A percentile compares a stretch with the other conserved stretches of the same genome.
These are phyloP conservation scores for Poeciliopsis turneri DNA, from an alignment of 2,797 vertebrate genomes.

Conservation along the genomic window DNA sequence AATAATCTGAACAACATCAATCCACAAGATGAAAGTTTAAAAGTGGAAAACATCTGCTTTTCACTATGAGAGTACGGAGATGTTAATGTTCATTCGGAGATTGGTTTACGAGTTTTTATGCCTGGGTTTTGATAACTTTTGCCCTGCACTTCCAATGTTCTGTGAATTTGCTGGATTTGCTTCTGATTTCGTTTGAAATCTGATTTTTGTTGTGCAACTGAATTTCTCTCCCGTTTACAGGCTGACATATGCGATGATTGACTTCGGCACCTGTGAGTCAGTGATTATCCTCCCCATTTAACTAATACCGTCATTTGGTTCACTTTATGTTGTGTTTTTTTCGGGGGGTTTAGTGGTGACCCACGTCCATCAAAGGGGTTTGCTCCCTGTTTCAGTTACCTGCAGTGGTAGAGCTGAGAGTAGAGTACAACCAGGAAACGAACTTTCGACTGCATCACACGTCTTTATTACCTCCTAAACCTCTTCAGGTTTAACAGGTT, in stretches of 20 bases:
- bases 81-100: background rate
- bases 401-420: background rate
- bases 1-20: background rate
- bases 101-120: background rate
- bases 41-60: slow-evolving; percentile 2
- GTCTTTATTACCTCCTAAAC: background rate
- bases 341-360: background rate
- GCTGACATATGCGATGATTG: background rate
- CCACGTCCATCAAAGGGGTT: background rate
- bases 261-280: background rate
- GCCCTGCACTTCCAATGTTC: background rate
- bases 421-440: background rate
- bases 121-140: background rate
- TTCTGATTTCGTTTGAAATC: background rate
- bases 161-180: background rate
- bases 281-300: background rate
- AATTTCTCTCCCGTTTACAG: background rate
- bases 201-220: background rate
- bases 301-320: background rate
- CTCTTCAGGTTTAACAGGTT: background rate
- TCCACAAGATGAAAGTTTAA: background rate
- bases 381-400: background rate
- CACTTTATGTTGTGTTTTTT: background rate
- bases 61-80: background rate
- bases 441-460: background rate